phyloP scores from a whole-genome alignment of 2,888 invertebrate genomes.

The Hoplodrina blanda region DNA sequence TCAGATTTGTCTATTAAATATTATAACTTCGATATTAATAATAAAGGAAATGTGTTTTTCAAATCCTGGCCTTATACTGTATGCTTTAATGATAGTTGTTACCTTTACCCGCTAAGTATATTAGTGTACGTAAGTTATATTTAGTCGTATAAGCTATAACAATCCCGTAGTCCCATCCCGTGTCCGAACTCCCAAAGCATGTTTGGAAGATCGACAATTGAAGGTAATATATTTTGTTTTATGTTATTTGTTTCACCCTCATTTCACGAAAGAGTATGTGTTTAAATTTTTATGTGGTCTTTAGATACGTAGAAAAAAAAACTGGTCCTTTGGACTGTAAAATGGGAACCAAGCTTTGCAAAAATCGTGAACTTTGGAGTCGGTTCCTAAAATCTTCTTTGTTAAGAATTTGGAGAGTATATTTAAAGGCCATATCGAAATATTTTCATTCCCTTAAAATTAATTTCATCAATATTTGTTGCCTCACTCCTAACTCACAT shows the following conservation, averaged over 20 bases:
- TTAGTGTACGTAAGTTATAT: constrained; percentile 66
- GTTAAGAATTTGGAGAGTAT: background rate
- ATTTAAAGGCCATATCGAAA: constrained; percentile 23
- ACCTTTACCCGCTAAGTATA: constrained; percentile 71
- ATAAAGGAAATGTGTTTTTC: constrained; percentile 24
- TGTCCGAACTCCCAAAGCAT: constrained; percentile 82
- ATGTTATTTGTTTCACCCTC: constrained; percentile 69
- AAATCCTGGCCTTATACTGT: constrained; percentile 47
- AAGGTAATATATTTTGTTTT: constrained; percentile 85
- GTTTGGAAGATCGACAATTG: constrained; percentile 85
- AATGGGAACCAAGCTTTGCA: background rate
- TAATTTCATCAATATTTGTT: constrained; percentile 40
- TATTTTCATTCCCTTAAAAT: constrained; percentile 15
- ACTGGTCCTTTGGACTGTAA: background rate
- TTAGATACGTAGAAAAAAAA: background rate
- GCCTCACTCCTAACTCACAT: constrained; percentile 56
- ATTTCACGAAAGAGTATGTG: constrained; percentile 48
- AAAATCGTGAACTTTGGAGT: background rate
- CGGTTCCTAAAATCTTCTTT: background rate
- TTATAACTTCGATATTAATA: background rate
- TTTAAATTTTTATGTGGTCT: constrained; percentile 42
- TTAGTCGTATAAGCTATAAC: constrained; percentile 65
- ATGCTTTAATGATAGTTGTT: constrained; percentile 78
- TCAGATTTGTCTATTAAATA: background rate
- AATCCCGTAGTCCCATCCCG: constrained; percentile 72